phyloP scores from a whole-genome alignment of 30 jellyfish, hydroid and myxozoan species.

The Nemopilema nomurai region DNA sequence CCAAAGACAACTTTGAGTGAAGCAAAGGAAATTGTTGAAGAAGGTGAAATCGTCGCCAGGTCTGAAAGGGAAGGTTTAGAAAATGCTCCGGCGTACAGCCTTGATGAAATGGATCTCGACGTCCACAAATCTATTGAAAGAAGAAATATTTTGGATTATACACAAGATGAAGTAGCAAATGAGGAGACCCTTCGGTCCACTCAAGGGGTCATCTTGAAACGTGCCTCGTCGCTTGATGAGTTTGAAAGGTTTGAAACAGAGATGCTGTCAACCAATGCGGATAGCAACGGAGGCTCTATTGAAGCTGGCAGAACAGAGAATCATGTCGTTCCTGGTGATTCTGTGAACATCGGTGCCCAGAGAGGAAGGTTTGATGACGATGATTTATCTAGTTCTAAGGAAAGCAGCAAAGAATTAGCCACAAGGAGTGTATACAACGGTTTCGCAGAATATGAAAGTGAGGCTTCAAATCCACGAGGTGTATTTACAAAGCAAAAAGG shows the following conservation, averaged over 20 bases:
- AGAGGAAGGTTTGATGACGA: background rate
- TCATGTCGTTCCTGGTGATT: background rate
- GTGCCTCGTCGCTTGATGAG: constrained; percentile 64
- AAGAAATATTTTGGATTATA: background rate
- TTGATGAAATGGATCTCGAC: constrained; percentile 13
- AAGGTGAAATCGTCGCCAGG: constrained; percentile 16
- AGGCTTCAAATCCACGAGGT: too few relatives aligned
- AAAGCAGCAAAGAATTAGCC: background rate
- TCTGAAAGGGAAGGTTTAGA: constrained; percentile 16
- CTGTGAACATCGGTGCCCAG: background rate
- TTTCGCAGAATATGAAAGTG: too few relatives aligned
- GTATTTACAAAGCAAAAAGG: too few relatives aligned
- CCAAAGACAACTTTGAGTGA: too few relatives aligned
- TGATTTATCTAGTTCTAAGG: background rate
- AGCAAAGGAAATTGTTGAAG: constrained; percentile 15
- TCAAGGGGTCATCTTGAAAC: background rate
- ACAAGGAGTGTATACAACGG: too few relatives aligned
- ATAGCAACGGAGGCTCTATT: background rate
- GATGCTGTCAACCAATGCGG: background rate
- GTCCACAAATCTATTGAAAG: background rate
- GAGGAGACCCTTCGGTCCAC: background rate
- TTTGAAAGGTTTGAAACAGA: constrained; percentile 45
- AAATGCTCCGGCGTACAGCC: constrained; percentile 16
- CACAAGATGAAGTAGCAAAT: background rate
- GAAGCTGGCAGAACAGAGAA: background rate